phyloP scores from a whole-genome alignment of 2,888 invertebrate genomes.

The Cryptus viduatorius region DNA sequence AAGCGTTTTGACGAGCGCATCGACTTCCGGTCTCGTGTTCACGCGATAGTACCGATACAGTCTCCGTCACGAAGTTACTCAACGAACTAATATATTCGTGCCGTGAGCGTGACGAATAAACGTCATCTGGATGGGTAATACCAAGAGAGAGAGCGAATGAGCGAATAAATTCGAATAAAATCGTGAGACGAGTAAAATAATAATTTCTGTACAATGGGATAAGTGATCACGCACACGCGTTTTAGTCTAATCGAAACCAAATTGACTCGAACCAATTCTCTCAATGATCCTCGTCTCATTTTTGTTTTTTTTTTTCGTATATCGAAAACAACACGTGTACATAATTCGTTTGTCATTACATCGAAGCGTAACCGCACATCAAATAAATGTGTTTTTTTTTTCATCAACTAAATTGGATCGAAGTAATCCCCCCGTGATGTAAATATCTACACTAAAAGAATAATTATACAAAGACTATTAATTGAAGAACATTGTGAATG shows the following conservation, averaged over 20 bases:
- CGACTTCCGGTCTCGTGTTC: slow-evolving; percentile 45
- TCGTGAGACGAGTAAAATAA: slow-evolving; percentile 61
- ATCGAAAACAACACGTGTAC: slow-evolving; percentile 28
- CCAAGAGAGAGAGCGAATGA: neutral
- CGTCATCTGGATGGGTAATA: slow-evolving; percentile 70
- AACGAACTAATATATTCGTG: slow-evolving; percentile 36
- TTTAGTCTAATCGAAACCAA: slow-evolving; percentile 76
- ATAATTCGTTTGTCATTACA: neutral
- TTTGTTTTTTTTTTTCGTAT: neutral
- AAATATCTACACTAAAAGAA: neutral
- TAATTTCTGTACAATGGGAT: slow-evolving; percentile 59
- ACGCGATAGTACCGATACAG: slow-evolving; percentile 28
- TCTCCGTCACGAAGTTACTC: slow-evolving; percentile 36
- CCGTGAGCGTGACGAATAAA: slow-evolving; percentile 62
- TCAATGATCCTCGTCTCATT: slow-evolving; percentile 67
- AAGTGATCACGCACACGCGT: slow-evolving; percentile 73
- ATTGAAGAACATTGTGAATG: neutral
- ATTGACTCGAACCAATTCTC: slow-evolving; percentile 74
- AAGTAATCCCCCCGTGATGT: neutral
- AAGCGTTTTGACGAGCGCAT: slow-evolving; percentile 32
- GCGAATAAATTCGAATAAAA: slow-evolving; percentile 50
- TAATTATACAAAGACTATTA: slow-evolving; percentile 3
- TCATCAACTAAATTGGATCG: neutral
- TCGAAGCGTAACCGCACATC: neutral
- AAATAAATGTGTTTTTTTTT: neutral